A percentile compares a stretch with the other conserved stretches of the same genome.
Evolutionary conservation across 2,797 vertebrate species (phyloP).

Genomic region (Typhlichthys subterraneus): DNA sequence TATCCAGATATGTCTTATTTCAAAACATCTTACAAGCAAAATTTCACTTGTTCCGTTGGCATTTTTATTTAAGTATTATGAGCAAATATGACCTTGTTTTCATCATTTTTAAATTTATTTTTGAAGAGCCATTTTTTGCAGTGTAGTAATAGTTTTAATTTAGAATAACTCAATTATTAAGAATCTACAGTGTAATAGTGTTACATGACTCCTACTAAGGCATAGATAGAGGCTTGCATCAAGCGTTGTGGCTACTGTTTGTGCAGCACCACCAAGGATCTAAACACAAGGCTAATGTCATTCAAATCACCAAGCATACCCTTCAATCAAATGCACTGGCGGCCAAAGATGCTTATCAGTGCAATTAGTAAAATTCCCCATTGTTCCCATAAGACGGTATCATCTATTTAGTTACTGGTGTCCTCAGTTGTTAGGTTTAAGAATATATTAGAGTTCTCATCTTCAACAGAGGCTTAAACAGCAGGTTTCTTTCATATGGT

Average conservation of each 20-base stretch:
- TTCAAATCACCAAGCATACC: conserved; percentile 38
- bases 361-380: conserved; percentile 56
- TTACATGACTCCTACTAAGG: too few relatives aligned
- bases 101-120: too few relatives aligned
- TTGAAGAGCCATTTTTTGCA: too few relatives aligned
- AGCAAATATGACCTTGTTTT: too few relatives aligned
- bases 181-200: too few relatives aligned
- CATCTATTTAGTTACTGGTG: conserved; percentile 50
- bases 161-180: too few relatives aligned
- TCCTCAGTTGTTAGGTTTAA: conserved; percentile 48
- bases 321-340: conserved; percentile 27
- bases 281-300: conserved; percentile 41
- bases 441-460: conserved; percentile 53
- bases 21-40: too few relatives aligned
- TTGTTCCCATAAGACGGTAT: conserved; percentile 50
- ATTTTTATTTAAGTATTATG: too few relatives aligned
- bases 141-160: too few relatives aligned
- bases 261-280: conserved; percentile 30
- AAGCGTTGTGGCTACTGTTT: conserved; percentile 13
- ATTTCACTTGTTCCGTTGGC: too few relatives aligned
- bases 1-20: too few relatives aligned
- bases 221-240: too few relatives aligned
- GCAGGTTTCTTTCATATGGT: conserved; percentile 52
- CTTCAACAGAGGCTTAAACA: conserved; percentile 49
- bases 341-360: conserved; percentile 55